Evolutionary conservation across 1,140 invertebrate species (phyloP).

Genomic region (Cotesia chilonis): DNA sequence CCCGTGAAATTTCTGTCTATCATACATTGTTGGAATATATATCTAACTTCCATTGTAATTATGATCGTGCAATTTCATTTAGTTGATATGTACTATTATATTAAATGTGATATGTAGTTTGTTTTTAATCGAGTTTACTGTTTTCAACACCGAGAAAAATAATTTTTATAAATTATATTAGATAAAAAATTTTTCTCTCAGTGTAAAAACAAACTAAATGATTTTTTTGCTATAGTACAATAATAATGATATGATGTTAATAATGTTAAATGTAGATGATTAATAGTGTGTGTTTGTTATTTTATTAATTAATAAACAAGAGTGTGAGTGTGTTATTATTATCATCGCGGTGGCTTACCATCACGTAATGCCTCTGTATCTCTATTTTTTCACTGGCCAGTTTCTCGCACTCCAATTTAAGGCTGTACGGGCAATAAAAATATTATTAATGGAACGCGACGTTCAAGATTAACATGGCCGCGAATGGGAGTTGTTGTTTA

Average conservation of each 20-base stretch:
- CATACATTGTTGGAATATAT: too few species aligned
- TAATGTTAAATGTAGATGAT: neutral
- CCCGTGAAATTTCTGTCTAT: slow-evolving; percentile 23
- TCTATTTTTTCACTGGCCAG: slow-evolving; percentile 97
- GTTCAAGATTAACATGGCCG: neutral
- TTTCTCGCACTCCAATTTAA: slow-evolving; percentile 95
- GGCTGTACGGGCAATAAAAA: slow-evolving; percentile 69
- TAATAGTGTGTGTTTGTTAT: neutral
- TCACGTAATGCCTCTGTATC: slow-evolving; percentile 98
- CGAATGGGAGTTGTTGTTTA: neutral
- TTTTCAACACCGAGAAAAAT: too few species aligned
- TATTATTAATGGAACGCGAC: slow-evolving; percentile 28
- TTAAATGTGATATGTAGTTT: neutral
- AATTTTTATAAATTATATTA: too few species aligned
- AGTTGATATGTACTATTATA: neutral
- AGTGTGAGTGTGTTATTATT: slow-evolving; percentile 7
- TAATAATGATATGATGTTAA: neutral
- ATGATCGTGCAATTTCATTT: neutral
- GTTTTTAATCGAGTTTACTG: slow-evolving; percentile 10
- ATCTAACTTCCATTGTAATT: neutral
- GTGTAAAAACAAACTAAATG: too few species aligned
- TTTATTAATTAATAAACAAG: neutral
- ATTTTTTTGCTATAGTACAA: too few species aligned
- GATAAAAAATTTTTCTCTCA: too few species aligned
- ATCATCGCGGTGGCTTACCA: slow-evolving; percentile 75